phyloP scores from a whole-genome alignment of 1,140 invertebrate genomes.

The Diorhabda elongata region DNA sequence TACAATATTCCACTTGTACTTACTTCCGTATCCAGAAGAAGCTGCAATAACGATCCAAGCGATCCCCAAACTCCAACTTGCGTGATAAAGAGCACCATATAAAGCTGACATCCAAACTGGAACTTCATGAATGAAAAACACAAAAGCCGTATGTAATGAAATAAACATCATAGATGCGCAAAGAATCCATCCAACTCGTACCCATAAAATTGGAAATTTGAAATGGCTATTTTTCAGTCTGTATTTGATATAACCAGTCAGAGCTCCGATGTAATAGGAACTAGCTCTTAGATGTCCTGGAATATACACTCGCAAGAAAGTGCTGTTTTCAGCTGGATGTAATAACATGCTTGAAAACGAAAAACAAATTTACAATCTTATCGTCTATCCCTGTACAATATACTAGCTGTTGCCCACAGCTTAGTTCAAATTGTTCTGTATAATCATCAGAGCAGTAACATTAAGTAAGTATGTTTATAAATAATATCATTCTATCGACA shows the following conservation, averaged over 20 bases:
- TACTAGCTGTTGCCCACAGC: too few relatives aligned
- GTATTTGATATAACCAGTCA: constrained; percentile 25
- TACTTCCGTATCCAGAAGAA: constrained; percentile 36
- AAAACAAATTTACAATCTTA: background rate
- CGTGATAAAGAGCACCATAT: constrained; percentile 62
- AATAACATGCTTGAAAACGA: constrained; percentile 52
- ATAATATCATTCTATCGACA: too few relatives aligned
- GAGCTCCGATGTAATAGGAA: constrained; percentile 58
- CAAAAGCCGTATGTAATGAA: constrained; percentile 55
- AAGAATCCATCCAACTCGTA: constrained; percentile 38
- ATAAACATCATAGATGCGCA: constrained; percentile 39
- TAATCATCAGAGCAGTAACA: too few relatives aligned
- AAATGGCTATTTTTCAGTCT: constrained; percentile 19
- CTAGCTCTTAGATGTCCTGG: constrained; percentile 67
- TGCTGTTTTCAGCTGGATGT: constrained; percentile 57
- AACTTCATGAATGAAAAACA: constrained; percentile 60
- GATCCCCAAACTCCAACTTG: constrained; percentile 63
- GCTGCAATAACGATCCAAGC: constrained; percentile 64
- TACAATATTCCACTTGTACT: constrained; percentile 7
- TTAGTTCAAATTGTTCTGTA: too few relatives aligned
- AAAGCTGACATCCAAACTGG: constrained; percentile 56
- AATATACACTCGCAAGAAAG: constrained; percentile 61
- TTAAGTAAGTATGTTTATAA: too few relatives aligned
- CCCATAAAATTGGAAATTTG: constrained; percentile 18
- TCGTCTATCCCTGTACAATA: too few relatives aligned